Conservation (phyloP, 2,888 invertebrate genomes). For the Drosophila buzzatii region DNA sequence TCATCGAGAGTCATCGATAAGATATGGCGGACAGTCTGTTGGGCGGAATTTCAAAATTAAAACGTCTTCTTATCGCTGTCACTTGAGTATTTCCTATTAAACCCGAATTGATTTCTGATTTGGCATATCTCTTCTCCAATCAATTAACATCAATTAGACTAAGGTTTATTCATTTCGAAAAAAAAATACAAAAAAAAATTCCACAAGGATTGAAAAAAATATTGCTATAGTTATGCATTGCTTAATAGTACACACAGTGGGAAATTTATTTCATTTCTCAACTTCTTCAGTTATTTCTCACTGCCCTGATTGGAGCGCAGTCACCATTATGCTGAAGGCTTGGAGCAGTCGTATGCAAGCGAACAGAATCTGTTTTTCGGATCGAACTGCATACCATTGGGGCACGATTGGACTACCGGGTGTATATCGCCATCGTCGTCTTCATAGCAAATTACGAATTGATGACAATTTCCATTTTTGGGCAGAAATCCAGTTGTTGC, state of each 20-base stretch:
- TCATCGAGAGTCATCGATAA: slow-evolving; percentile 37
- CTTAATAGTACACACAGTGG: slow-evolving; percentile 22
- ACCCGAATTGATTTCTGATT: slow-evolving; percentile 24
- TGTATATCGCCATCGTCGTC: slow-evolving; percentile 1
- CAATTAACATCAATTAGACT: slow-evolving; percentile 57
- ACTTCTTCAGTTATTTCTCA: not conserved
- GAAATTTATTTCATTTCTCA: slow-evolving; percentile 29
- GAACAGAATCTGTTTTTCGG: slow-evolving; percentile 53
- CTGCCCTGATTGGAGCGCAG: not conserved
- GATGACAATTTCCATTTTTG: slow-evolving; percentile 46
- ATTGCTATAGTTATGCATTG: slow-evolving; percentile 25
- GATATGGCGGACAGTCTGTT: slow-evolving; percentile 24
- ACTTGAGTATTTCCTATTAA: slow-evolving; percentile 36
- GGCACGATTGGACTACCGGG: slow-evolving; percentile 50
- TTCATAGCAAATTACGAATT: slow-evolving; percentile 64
- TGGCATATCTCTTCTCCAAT: slow-evolving; percentile 18
- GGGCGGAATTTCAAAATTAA: slow-evolving; percentile 18
- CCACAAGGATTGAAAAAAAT: slow-evolving; percentile 25
- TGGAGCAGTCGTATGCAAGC: slow-evolving; percentile 42
- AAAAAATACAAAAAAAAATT: slow-evolving; percentile 26
- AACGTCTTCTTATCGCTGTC: slow-evolving; percentile 33
- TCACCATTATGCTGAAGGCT: not conserved
- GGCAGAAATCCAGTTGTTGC: slow-evolving; percentile 67
- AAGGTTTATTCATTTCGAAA: slow-evolving; percentile 56
- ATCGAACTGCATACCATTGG: slow-evolving; percentile 62